These are phyloP conservation scores for Periplaneta americana DNA, from an alignment of 1,140 invertebrate genomes.

Conservation along the genomic window DNA sequence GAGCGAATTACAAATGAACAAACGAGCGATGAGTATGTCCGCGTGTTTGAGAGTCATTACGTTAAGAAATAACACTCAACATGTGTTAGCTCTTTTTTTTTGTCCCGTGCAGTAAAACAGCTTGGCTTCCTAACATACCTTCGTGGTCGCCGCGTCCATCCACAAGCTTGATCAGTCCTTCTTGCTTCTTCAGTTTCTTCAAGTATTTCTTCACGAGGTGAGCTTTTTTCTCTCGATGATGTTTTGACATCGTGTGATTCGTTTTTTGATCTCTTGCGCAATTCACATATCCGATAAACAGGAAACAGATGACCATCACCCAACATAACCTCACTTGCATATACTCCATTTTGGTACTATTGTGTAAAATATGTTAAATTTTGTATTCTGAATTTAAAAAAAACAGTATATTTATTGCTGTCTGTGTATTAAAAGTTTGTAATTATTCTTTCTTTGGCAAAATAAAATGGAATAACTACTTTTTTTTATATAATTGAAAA, in stretches of 20 bases:
- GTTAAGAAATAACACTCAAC: neutral
- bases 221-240: conserved; percentile 35
- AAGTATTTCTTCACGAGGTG: conserved; percentile 40
- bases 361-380: no score
- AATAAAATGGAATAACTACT: no score
- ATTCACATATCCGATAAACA: neutral
- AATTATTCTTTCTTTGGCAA: no score
- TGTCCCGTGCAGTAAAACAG: neutral
- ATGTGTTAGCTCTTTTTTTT: neutral
- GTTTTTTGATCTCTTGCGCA: conserved; percentile 1
- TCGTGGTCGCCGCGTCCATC: conserved; percentile 59
- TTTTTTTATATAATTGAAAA: no score
- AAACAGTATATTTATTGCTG: no score
- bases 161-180: conserved; percentile 62
- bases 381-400: no score
- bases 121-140: conserved; percentile 43
- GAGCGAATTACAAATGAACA: neutral
- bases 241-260: neutral
- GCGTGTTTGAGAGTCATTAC: neutral
- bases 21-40: no score
- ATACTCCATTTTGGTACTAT: neutral
- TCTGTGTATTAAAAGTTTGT: no score
- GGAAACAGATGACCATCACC: neutral
- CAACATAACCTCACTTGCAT: neutral
- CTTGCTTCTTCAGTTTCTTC: conserved; percentile 52